A percentile compares a stretch with the other conserved stretches of the same genome.
phyloP scores from a whole-genome alignment of 2,888 invertebrate genomes.

The Dynastes tityus region DNA sequence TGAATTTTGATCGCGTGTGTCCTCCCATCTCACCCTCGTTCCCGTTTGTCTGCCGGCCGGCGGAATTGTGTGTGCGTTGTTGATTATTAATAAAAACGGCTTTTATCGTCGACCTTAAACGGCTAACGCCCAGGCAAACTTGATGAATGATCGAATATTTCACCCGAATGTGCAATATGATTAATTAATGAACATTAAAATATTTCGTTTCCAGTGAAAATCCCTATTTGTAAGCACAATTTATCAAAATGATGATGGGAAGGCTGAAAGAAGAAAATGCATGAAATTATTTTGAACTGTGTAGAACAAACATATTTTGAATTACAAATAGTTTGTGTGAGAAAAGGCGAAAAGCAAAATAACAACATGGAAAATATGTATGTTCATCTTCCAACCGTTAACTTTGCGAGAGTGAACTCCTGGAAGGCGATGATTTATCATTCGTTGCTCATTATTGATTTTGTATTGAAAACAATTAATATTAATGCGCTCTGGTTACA shows the following conservation, averaged over 20 bases:
- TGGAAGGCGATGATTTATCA: slow-evolving; percentile 28
- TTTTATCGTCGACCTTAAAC: slow-evolving; percentile 46
- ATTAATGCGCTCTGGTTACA: slow-evolving; percentile 29
- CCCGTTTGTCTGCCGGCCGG: slow-evolving; percentile 10
- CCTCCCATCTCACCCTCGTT: slow-evolving; percentile 18
- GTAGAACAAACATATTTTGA: slow-evolving; percentile 45
- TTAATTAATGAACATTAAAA: slow-evolving; percentile 66
- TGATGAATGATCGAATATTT: slow-evolving; percentile 66
- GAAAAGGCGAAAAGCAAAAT: slow-evolving; percentile 16
- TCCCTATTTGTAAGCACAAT: slow-evolving; percentile 53
- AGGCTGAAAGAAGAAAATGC: slow-evolving; percentile 25
- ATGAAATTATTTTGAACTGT: slow-evolving; percentile 32
- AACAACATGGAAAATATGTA: slow-evolving; percentile 41
- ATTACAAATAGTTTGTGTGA: slow-evolving; percentile 47
- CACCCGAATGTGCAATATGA: slow-evolving; percentile 60
- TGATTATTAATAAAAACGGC: slow-evolving; percentile 48
- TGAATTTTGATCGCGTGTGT: slow-evolving; percentile 34
- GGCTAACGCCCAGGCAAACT: slow-evolving; percentile 51
- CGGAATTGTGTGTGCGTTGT: slow-evolving; percentile 21
- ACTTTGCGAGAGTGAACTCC: neutral
- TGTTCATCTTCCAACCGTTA: slow-evolving; percentile 15
- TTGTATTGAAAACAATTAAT: slow-evolving; percentile 41
- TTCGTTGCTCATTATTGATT: slow-evolving; percentile 28
- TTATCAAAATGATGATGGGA: slow-evolving; percentile 52
- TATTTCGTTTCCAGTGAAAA: slow-evolving; percentile 60